phyloP scores from a whole-genome alignment of 1,140 invertebrate genomes.

The Polyergus mexicanus region DNA sequence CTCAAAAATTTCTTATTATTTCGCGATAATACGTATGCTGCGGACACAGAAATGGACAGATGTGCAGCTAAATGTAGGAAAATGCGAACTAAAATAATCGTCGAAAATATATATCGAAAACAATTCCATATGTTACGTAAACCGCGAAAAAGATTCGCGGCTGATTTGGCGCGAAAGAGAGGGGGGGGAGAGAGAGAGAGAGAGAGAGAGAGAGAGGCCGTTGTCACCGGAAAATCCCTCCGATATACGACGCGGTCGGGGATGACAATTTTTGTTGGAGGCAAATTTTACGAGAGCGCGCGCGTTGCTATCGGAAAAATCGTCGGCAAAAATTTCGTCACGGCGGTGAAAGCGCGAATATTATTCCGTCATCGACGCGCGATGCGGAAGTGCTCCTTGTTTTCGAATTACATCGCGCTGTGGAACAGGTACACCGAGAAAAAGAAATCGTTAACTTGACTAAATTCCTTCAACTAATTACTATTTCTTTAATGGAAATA shows the following conservation, averaged over 20 bases:
- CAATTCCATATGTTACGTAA: background rate
- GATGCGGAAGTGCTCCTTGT: slow-evolving; percentile 25
- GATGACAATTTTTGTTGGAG: slow-evolving; percentile 32
- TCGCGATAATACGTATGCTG: background rate
- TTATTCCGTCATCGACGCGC: slow-evolving; percentile 21
- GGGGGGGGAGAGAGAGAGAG: too few relatives aligned
- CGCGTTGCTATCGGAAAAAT: background rate
- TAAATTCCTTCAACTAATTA: too few relatives aligned
- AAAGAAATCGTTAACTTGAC: too few relatives aligned
- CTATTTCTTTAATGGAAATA: too few relatives aligned
- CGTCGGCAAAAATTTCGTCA: background rate
- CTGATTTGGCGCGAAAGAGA: background rate
- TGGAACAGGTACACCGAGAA: too few relatives aligned
- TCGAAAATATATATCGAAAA: background rate
- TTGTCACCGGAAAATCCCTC: slow-evolving; percentile 7
- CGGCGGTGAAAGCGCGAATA: slow-evolving; percentile 30
- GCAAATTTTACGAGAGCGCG: slow-evolving; percentile 3
- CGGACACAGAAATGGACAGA: background rate
- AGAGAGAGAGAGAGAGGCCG: background rate
- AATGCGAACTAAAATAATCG: background rate
- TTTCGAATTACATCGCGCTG: slow-evolving; percentile 43
- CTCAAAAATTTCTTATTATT: background rate
- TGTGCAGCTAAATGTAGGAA: background rate
- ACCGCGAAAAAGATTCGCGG: slow-evolving; percentile 1
- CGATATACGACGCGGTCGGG: background rate